These are phyloP conservation scores for Strongylocentrotus purpuratus DNA, from an alignment of 35 echinoderm and acorn worm species.

Conservation along the genomic window DNA sequence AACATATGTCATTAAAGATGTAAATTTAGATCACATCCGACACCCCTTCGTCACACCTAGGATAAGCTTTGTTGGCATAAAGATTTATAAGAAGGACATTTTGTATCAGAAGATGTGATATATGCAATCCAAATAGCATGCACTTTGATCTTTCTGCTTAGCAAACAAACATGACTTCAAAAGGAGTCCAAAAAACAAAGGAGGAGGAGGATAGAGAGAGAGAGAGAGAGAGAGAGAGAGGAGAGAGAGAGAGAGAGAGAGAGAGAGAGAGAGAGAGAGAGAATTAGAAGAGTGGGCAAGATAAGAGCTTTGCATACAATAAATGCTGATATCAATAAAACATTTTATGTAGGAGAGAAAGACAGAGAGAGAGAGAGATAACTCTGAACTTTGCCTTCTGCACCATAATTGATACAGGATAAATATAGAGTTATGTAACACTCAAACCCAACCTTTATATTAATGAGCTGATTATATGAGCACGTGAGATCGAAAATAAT, in stretches of 20 bases:
- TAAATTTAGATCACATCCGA: not conserved
- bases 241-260: not conserved
- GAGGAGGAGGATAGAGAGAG: not conserved
- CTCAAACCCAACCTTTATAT: not conserved
- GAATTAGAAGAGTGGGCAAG: not conserved
- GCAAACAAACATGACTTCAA: constrained; percentile 11
- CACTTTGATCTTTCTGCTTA: not conserved
- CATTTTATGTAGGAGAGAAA: not conserved
- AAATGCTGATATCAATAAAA: not conserved
- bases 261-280: not conserved
- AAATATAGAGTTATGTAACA: not conserved
- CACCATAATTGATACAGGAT: not conserved
- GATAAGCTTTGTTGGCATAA: not conserved
- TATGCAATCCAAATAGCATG: not conserved
- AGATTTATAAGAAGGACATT: not conserved
- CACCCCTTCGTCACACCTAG: not conserved
- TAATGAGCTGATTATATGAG: not conserved
- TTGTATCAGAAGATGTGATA: not conserved
- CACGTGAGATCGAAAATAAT: not conserved
- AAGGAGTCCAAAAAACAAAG: not conserved
- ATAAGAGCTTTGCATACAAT: not conserved
- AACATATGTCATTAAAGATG: not conserved
- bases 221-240: not conserved
- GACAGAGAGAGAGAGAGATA: not conserved
- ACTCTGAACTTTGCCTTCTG: not conserved